Evolutionary conservation across 92 coral and sea anemone species (phyloP).

Genomic region (Parazoanthus swiftii): DNA sequence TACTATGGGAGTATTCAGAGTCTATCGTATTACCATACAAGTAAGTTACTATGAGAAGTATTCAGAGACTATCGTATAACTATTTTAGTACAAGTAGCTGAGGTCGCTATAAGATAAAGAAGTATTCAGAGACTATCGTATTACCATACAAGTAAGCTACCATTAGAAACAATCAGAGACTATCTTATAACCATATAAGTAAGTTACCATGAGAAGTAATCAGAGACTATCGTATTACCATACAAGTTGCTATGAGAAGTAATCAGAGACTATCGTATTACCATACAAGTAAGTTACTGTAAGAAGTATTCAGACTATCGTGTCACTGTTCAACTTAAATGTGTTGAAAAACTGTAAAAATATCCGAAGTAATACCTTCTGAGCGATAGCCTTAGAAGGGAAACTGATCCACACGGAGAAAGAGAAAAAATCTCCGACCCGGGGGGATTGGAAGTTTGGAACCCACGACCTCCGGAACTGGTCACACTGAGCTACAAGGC

Average conservation of each 20-base stretch:
- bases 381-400: too few species aligned
- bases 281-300: slow-evolving; percentile 54
- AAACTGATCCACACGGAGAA: too few species aligned
- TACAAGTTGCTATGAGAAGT: background rate
- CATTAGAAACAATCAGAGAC: background rate
- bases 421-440: too few species aligned
- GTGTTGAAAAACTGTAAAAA: too few species aligned
- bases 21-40: slow-evolving; percentile 42
- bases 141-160: slow-evolving; percentile 32
- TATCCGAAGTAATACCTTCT: too few species aligned
- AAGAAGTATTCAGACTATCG: background rate
- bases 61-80: slow-evolving; percentile 25
- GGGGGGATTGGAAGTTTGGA: too few species aligned
- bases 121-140: background rate
- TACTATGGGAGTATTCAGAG: slow-evolving; percentile 39
- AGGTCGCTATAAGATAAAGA: slow-evolving; percentile 30
- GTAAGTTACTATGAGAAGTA: slow-evolving; percentile 36
- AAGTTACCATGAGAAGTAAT: slow-evolving; percentile 63
- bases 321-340: too few species aligned
- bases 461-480: too few species aligned
- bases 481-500: too few species aligned
- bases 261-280: slow-evolving; percentile 3
- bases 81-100: slow-evolving; percentile 11
- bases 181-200: slow-evolving; percentile 39
- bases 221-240: slow-evolving; percentile 41